These are phyloP conservation scores for Chaitophorus viminalis DNA, from an alignment of 2,888 invertebrate genomes.

Conservation along the genomic window DNA sequence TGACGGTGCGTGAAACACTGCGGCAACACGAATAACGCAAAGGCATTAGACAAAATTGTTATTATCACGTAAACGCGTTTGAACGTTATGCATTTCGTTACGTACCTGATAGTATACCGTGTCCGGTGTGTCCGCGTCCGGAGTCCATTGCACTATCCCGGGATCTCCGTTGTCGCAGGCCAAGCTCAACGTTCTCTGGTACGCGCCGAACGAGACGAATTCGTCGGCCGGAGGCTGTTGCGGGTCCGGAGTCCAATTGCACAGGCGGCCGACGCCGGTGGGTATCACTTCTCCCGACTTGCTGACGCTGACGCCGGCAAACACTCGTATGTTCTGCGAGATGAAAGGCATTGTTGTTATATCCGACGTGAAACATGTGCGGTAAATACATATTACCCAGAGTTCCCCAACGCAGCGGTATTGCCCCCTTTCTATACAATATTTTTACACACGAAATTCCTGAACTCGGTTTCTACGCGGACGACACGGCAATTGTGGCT, in stretches of 20 bases:
- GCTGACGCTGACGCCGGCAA: conserved; percentile 80
- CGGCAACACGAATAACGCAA: too few species aligned
- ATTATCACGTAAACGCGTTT: too few species aligned
- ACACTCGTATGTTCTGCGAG: conserved; percentile 79
- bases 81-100: too few species aligned
- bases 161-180: conserved; percentile 87
- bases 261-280: conserved; percentile 83
- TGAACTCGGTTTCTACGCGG: too few species aligned
- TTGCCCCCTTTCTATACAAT: conserved; percentile 7
- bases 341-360: background rate
- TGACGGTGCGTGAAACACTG: conserved; percentile 94
- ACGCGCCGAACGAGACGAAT: conserved; percentile 88
- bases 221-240: conserved; percentile 81
- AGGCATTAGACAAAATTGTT: too few species aligned
- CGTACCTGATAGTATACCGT: conserved; percentile 93
- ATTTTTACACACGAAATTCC: too few species aligned
- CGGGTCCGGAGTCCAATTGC: conserved; percentile 86
- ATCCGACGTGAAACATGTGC: too few species aligned
- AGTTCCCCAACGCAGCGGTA: conserved; percentile 22
- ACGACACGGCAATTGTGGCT: too few species aligned
- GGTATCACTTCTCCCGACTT: conserved; percentile 78
- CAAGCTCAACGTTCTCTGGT: conserved; percentile 84
- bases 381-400: background rate
- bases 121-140: conserved; percentile 86
- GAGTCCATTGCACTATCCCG: conserved; percentile 87